Percentiles rank a stretch among this genome's conserved stretches.
Conservation (phyloP, 2,797 vertebrate species). For the Sus cebifrons region DNA sequence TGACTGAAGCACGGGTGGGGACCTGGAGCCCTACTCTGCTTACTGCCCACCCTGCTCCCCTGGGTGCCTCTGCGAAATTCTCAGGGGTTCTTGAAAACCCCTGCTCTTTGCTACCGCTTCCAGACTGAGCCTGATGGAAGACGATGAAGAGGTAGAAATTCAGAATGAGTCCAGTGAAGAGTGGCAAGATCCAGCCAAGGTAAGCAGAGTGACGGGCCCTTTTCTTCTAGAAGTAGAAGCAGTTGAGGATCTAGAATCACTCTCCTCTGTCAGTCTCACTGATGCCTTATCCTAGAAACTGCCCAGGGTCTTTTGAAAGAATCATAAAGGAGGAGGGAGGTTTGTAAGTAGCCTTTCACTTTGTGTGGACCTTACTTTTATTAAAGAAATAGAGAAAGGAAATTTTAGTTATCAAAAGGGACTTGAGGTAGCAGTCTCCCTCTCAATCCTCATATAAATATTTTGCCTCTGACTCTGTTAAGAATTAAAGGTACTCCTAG, state of each 20-base stretch:
- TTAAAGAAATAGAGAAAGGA: constrained; percentile 2
- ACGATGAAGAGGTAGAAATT: constrained; percentile 89
- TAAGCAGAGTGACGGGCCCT: constrained; percentile 83
- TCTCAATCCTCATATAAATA: neutral
- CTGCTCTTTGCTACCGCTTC: neutral
- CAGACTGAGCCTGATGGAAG: constrained; percentile 83
- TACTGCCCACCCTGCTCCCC: neutral
- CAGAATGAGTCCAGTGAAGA: constrained; percentile 82
- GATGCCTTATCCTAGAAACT: neutral
- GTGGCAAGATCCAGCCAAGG: constrained; percentile 86
- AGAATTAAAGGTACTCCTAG: constrained; percentile 84
- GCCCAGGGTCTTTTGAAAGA: constrained; percentile 21
- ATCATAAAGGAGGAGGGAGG: neutral
- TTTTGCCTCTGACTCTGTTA: constrained; percentile 45
- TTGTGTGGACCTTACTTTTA: neutral
- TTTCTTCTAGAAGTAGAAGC: neutral
- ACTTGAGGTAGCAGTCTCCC: neutral
- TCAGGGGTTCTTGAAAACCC: neutral
- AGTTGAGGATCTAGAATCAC: neutral
- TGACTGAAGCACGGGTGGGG: neutral
- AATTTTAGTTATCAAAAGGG: neutral
- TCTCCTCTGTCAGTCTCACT: neutral
- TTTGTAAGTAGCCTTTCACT: neutral
- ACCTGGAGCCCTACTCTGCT: neutral
- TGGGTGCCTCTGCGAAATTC: constrained; percentile 3